Evolutionary conservation across 2,113 vertebrate genomes (phyloP).

Genomic region (Agapornis roseicollis): DNA sequence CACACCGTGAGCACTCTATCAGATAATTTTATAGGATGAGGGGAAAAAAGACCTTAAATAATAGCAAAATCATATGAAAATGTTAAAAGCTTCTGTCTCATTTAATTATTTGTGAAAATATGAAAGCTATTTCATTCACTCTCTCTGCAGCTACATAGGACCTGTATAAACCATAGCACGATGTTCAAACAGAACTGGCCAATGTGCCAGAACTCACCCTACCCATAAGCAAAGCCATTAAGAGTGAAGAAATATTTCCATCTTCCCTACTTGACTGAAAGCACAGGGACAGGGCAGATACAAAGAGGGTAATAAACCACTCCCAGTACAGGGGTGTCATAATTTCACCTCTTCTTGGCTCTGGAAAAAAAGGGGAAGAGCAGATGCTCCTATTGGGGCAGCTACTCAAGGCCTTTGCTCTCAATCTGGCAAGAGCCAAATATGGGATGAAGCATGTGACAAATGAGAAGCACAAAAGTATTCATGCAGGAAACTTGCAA

Average conservation of each 20-base stretch:
- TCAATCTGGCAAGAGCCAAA: slow-evolving; percentile 49
- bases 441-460: slow-evolving; percentile 59
- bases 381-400: background rate
- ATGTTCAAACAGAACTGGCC: background rate
- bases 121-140: background rate
- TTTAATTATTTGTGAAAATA: background rate
- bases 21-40: background rate
- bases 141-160: background rate
- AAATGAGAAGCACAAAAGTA: slow-evolving; percentile 58
- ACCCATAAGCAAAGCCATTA: background rate
- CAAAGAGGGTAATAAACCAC: background rate
- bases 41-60: background rate
- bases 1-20: background rate
- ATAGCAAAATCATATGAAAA: background rate
- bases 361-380: background rate
- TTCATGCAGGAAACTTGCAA: slow-evolving; percentile 58
- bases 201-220: background rate
- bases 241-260: slow-evolving; percentile 7
- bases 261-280: background rate
- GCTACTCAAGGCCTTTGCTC: background rate
- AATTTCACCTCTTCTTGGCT: slow-evolving; percentile 12
- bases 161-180: background rate
- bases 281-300: background rate
- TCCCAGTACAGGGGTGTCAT: background rate
- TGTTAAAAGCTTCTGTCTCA: background rate